Evolutionary conservation across 2,797 vertebrate genomes (phyloP).

Genomic region (Antennarius maculatus): DNA sequence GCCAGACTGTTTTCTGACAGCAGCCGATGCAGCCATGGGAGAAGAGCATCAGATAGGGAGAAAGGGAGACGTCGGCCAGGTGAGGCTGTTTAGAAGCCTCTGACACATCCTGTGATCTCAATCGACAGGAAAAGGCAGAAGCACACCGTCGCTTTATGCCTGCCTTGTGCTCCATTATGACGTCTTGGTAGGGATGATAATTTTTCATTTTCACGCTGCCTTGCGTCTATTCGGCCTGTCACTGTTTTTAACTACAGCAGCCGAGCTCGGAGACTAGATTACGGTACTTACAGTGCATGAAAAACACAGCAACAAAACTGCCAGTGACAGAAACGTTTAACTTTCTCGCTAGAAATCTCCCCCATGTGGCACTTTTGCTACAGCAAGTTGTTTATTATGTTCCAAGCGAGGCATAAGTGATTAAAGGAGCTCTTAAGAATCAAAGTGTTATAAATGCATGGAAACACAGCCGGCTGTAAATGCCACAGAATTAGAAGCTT

Average conservation of each 20-base stretch:
- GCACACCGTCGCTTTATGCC: conserved; percentile 14
- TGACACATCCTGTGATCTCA: conserved; percentile 70
- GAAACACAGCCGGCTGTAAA: conserved; percentile 99
- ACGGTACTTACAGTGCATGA: conserved; percentile 90
- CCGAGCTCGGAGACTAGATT: conserved; percentile 88
- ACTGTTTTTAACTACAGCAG: conserved; percentile 84
- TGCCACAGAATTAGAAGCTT: conserved; percentile 96
- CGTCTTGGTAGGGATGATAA: conserved; percentile 67
- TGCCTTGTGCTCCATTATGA: conserved; percentile 39
- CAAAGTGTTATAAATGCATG: conserved; percentile 99
- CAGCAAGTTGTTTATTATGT: conserved; percentile 99
- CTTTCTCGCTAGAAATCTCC: conserved; percentile 95
- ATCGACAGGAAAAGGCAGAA: conserved; percentile 63
- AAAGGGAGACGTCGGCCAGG: conserved; percentile 49
- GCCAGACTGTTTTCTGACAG: conserved; percentile 47
- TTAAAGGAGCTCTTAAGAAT: conserved; percentile 99
- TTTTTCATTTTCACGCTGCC: conserved; percentile 72
- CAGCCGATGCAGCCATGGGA: conserved; percentile 54
- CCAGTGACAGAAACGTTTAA: conserved; percentile 95
- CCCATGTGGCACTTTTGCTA: conserved; percentile 96
- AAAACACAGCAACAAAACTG: conserved; percentile 93
- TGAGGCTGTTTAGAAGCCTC: conserved; percentile 62
- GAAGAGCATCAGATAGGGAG: conserved; percentile 66
- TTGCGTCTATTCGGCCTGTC: conserved; percentile 83
- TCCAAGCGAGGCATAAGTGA: conserved; percentile 95